Conservation (phyloP, 2,113 vertebrate genomes). For the Sinosuthora webbiana region DNA sequence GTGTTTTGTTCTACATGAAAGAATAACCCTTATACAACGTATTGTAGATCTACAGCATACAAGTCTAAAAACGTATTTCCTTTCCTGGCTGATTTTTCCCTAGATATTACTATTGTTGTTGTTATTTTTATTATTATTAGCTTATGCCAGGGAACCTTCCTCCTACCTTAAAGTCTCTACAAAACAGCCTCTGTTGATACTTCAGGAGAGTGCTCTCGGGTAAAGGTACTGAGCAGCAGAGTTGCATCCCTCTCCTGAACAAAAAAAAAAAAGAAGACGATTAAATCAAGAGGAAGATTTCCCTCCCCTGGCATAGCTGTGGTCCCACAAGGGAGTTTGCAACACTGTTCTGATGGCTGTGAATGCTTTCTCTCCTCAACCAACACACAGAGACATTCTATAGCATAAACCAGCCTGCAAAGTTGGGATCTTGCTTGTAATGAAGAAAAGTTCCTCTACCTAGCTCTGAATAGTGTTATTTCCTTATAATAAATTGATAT, state of each 20-base stretch:
- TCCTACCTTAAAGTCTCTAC: background rate
- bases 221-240: background rate
- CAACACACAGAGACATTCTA: background rate
- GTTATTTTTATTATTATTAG: background rate
- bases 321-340: background rate
- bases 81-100: background rate
- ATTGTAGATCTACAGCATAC: background rate
- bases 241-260: background rate
- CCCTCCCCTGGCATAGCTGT: background rate
- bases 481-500: background rate
- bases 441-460: background rate
- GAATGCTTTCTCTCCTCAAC: background rate
- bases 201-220: fast-evolving
- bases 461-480: background rate
- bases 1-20: background rate
- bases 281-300: background rate
- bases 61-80: background rate
- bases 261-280: background rate
- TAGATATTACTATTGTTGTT: background rate
- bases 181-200: background rate
- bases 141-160: background rate
- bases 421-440: background rate
- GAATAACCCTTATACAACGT: background rate
- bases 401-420: background rate
- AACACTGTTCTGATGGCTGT: background rate